Evolutionary conservation across 2,888 invertebrate genomes (phyloP), one percentile per base, ranked within the genome.

Genomic region (Sussaba pulchella): DNA sequence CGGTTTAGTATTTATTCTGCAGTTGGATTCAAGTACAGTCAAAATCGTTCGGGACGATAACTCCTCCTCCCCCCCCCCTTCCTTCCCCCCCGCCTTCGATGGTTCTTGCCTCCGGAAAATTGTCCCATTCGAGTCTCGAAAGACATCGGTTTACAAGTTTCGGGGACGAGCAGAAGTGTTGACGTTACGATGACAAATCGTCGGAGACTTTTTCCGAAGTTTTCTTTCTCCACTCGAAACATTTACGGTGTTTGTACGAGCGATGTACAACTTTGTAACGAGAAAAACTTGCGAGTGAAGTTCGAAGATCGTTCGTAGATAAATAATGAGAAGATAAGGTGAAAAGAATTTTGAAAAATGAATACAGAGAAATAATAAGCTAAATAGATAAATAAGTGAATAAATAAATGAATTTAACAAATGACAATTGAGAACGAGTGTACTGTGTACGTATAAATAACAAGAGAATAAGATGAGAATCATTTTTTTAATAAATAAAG

Each of bases 241-340:
- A 54, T 26, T 2, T 52, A 14, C 47, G 5, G 24, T 24, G 14
- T 14, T 1, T 36, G 14, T 59, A 5, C 5, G 6, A 3, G 31
- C 39, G 19, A 69, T 43, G n/a, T 52, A 54, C 57, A 81, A 80
- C 45, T 79, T 52, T 43, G 78, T n/a, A n/a, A n/a, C n/a, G n/a
- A n/a, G n/a, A 77, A 52, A 72, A 72, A 73, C 26, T 54, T 54
- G n/a, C n/a, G n/a, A n/a, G n/a, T n/a, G n/a, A n/a, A n/a, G n/a
- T n/a, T n/a, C n/a, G n/a, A n/a, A n/a, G n/a, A n/a, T n/a, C n/a
- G n/a, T 10, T 14, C 47, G 52, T 5, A n/a, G 26, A n/a, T 1
- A 12, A 21, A 69, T n/a, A n/a, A n/a, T n/a, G n/a, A n/a, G n/a
- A n/a, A n/a, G n/a, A n/a, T n/a, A n/a, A n/a, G n/a, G n/a, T n/a